phyloP scores from a whole-genome alignment of 2,113 vertebrate species.

The Petromus typicus region DNA sequence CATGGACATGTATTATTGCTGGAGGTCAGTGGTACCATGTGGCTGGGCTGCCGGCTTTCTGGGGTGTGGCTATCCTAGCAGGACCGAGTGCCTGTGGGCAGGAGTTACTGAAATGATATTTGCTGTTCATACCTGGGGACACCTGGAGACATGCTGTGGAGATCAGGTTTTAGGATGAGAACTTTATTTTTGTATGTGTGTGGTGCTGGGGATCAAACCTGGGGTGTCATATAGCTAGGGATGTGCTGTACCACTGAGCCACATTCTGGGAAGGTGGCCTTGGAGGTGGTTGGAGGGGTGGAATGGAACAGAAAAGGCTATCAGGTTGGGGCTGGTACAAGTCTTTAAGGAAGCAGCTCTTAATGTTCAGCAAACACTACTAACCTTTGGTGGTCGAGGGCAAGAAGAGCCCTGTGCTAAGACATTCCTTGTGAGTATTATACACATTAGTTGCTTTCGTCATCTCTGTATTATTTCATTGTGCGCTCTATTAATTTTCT shows the following conservation, averaged over 20 bases:
- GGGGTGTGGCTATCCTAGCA: background rate
- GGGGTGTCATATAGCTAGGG: background rate
- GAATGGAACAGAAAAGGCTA: background rate
- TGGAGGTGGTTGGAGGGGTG: too few relatives aligned
- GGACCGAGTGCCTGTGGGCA: background rate
- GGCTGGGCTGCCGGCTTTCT: background rate
- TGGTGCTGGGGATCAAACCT: background rate
- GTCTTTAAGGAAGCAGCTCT: background rate
- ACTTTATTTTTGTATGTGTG: background rate
- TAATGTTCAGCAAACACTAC: background rate
- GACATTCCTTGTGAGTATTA: too few relatives aligned
- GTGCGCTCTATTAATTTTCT: accelerated
- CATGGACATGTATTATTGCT: background rate
- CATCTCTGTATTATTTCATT: background rate
- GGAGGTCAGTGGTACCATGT: background rate
- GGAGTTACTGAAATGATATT: background rate
- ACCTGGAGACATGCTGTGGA: background rate
- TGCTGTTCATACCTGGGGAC: background rate
- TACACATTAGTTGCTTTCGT: accelerated
- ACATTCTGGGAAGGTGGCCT: background rate
- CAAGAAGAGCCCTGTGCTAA: background rate
- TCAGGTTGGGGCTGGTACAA: background rate
- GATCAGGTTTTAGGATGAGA: accelerated
- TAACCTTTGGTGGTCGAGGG: background rate
- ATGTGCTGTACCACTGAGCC: background rate